phyloP scores from a whole-genome alignment of 2,888 invertebrate genomes.

The Rambutsinella grinnellia region DNA sequence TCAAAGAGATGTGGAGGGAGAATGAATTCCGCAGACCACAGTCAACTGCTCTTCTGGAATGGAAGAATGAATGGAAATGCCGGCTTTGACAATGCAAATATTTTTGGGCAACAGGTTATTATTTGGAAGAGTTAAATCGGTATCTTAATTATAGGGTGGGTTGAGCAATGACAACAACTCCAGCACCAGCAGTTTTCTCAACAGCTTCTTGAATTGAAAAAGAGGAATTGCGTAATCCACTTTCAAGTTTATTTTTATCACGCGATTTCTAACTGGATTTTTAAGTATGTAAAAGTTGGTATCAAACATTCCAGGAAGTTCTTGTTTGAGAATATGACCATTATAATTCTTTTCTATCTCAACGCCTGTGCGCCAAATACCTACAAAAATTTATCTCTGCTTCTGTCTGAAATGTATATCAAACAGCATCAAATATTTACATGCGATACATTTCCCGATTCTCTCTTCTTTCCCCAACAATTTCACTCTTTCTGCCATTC shows the following conservation, averaged over 20 bases:
- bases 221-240: neutral
- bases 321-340: too few species aligned
- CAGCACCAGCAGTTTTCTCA: neutral
- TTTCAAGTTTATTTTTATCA: neutral
- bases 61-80: neutral
- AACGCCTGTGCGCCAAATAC: too few species aligned
- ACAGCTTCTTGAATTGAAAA: neutral
- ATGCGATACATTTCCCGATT: too few species aligned
- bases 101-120: neutral
- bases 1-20: neutral
- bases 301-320: too few species aligned
- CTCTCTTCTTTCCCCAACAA: neutral
- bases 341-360: too few species aligned
- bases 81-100: neutral
- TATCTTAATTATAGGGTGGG: neutral
- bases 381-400: too few species aligned
- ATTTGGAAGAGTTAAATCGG: neutral
- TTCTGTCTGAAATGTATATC: too few species aligned
- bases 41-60: too few species aligned
- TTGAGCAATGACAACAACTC: neutral
- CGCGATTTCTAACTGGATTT: too few species aligned
- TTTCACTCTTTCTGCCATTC: too few species aligned
- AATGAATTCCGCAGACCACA: neutral
- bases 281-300: too few species aligned
- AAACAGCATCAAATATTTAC: too few species aligned